A percentile compares a stretch with the other conserved stretches of the same genome.
phyloP scores from a whole-genome alignment of 2,888 invertebrate genomes.

The Peribatodes rhomboidaria region DNA sequence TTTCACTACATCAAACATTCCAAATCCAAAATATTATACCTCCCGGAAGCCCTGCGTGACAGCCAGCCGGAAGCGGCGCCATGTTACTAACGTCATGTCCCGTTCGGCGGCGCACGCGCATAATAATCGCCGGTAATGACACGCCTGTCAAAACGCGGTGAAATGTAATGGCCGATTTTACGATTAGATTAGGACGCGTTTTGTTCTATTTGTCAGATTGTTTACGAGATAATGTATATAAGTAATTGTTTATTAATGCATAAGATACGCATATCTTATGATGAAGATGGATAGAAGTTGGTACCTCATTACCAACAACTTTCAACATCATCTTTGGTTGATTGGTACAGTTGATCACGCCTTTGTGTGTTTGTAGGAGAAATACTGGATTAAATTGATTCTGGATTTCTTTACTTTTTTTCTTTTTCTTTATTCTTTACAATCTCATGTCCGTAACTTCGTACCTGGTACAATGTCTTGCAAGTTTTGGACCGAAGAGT shows the following conservation, averaged over 20 bases:
- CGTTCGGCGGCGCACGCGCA: slow-evolving; percentile 69
- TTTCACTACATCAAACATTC: slow-evolving; percentile 9
- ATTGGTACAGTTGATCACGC: too few relatives aligned
- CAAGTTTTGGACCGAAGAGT: too few relatives aligned
- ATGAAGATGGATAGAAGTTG: too few relatives aligned
- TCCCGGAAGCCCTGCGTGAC: slow-evolving; percentile 52
- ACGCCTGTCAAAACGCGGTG: slow-evolving; percentile 41
- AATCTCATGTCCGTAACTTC: too few relatives aligned
- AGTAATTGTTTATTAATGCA: not conserved
- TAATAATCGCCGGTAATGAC: slow-evolving; percentile 55
- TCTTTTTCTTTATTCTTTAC: too few relatives aligned
- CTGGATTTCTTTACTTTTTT: too few relatives aligned
- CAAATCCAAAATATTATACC: slow-evolving; percentile 1
- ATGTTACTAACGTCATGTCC: slow-evolving; percentile 72
- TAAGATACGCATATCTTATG: too few relatives aligned
- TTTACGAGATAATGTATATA: not conserved
- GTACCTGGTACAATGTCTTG: too few relatives aligned
- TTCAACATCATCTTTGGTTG: too few relatives aligned
- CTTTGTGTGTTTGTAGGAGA: too few relatives aligned
- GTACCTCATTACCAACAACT: too few relatives aligned
- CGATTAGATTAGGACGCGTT: slow-evolving; percentile 39
- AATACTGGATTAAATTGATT: too few relatives aligned
- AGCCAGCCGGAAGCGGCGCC: slow-evolving; percentile 69
- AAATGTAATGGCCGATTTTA: slow-evolving; percentile 42
- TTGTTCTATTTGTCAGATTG: slow-evolving; percentile 21